Evolutionary conservation across 2,113 vertebrate genomes (phyloP), one percentile per base, ranked within the genome.

Genomic region (Menura novaehollandiae): DNA sequence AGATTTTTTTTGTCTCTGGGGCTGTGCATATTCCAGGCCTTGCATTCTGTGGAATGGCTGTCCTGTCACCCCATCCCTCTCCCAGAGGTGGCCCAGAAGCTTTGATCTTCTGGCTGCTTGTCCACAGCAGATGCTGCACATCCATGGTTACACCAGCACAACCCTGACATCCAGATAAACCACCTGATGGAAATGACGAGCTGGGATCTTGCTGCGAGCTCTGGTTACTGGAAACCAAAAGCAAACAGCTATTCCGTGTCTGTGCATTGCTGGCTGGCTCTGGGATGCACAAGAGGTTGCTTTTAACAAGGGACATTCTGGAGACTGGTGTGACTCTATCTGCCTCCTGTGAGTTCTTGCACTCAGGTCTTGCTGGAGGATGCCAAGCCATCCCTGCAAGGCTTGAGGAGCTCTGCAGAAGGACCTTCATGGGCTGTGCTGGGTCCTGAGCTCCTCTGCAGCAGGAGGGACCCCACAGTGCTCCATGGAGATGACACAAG

Each of bases 401-500:
- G 49, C 39, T 37, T 59, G 79, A 55, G 41, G 62, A 64, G 49
- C 33, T 79, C 47, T 89, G 47, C 76, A 93, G 84, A 46, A 72
- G 71, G 12, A 71, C 9, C 28, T 23, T 43, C 35, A 4, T 5
- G 28, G 67, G 32, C 52, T 53, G 10, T 71, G 24, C 55, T 14
- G 24, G 7, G 15, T 43, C 16, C 37, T 22, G 56, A 59, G 56
- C 28, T 72, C 32, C 52, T 37, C 20, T 24, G 51, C 32, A 35
- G n/a, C 24, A 33, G 51, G 33, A 90, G 44, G 32, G 46, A 39
- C 35, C 13, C 15, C 46, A 43, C 4, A 46, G 39, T 28, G 18
- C 19, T n/a, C 39, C 20, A 2, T 0, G 4, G 43, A 12, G 26
- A 41, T n/a, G 9, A 15, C 21, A 21, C 0, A 8, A 33, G 13